These are phyloP conservation scores for Trachurus trachurus DNA, from an alignment of 2,797 vertebrate genomes.

Conservation along the genomic window DNA sequence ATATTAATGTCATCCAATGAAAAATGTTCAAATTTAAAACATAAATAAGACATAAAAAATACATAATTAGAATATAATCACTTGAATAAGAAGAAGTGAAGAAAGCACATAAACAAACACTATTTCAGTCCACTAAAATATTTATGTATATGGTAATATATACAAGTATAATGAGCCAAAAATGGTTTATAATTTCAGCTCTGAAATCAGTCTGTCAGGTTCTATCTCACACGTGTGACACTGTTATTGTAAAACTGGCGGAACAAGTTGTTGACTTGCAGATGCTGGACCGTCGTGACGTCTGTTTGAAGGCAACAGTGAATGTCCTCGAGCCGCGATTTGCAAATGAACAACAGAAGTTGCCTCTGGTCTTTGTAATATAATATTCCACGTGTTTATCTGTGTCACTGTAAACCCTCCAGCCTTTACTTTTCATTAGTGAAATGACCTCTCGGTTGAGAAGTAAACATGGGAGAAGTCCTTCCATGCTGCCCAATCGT, in stretches of 20 bases:
- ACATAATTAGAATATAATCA: background rate
- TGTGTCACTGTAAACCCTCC: conserved; percentile 11
- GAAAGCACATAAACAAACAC: background rate
- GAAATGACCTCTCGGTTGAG: conserved; percentile 60
- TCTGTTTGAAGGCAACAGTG: background rate
- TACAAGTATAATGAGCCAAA: background rate
- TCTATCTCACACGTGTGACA: background rate
- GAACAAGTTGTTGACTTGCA: conserved; percentile 7
- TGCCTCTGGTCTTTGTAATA: conserved; percentile 3
- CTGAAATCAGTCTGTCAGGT: background rate
- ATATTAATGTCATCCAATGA: background rate
- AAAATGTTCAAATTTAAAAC: background rate
- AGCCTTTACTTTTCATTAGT: conserved; percentile 39
- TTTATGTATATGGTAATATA: background rate
- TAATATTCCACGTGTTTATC: conserved; percentile 23
- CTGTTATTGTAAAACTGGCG: background rate
- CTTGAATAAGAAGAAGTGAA: background rate
- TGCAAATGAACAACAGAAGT: conserved; percentile 26
- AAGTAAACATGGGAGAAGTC: conserved; percentile 25
- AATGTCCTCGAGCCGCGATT: conserved; percentile 11
- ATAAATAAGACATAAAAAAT: background rate
- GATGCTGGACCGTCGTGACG: conserved; percentile 7
- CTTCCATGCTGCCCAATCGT: conserved; percentile 40
- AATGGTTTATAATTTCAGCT: background rate
- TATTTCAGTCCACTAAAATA: background rate